A percentile compares a stretch with the other conserved stretches of the same genome.
These are phyloP conservation scores for Herminia tarsipennalis DNA, from an alignment of 2,888 invertebrate species.

Conservation along the genomic window DNA sequence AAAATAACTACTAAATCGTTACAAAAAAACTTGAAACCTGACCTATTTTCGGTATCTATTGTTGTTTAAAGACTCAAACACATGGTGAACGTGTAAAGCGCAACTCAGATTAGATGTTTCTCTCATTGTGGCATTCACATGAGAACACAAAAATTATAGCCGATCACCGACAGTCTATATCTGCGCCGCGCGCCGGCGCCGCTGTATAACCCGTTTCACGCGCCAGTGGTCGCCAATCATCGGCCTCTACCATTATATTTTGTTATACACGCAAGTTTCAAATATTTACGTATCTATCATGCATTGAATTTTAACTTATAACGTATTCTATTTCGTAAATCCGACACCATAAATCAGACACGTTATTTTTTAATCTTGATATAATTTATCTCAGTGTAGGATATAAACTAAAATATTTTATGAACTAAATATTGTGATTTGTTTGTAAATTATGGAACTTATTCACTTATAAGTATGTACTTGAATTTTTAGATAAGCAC, in stretches of 20 bases:
- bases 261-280: constrained; percentile 23
- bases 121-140: constrained; percentile 69
- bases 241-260: constrained; percentile 48
- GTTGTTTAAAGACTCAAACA: constrained; percentile 46
- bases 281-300: constrained; percentile 15
- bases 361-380: constrained; percentile 1
- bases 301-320: constrained; percentile 4
- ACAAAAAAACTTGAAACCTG: constrained; percentile 43
- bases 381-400: neutral
- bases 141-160: constrained; percentile 83
- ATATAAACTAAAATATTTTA: too few species aligned
- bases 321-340: constrained; percentile 10
- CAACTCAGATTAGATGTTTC: constrained; percentile 61
- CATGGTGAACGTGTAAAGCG: constrained; percentile 39
- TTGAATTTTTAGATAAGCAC: too few species aligned
- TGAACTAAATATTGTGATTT: constrained; percentile 1
- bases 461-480: too few species aligned
- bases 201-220: constrained; percentile 84
- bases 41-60: constrained; percentile 46
- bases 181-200: constrained; percentile 68
- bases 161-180: constrained; percentile 84
- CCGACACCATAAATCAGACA: constrained; percentile 9
- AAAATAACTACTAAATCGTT: constrained; percentile 9
- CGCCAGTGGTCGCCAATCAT: constrained; percentile 75
- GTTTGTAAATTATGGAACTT: too few species aligned